Conservation (phyloP, 2,888 invertebrate species). For the Pyrrhia umbra region DNA sequence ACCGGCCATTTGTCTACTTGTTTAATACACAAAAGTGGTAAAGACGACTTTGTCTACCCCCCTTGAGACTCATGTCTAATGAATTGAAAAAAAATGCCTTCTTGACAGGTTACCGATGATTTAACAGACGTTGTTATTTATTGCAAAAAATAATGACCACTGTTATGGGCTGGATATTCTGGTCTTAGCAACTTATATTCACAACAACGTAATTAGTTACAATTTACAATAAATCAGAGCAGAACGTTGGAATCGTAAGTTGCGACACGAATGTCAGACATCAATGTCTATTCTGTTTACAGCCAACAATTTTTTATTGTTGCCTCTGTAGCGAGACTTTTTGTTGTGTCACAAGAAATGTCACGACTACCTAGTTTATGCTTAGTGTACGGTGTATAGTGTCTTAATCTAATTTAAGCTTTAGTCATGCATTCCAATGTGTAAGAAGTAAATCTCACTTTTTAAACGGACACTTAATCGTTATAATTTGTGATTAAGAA, state of each 20-base stretch:
- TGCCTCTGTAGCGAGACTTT: too few relatives aligned
- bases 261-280: constrained; percentile 19
- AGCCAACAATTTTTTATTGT: not conserved
- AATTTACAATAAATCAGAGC: constrained; percentile 44
- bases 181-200: constrained; percentile 8
- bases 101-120: constrained; percentile 16
- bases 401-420: too few relatives aligned
- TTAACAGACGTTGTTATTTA: constrained; percentile 21
- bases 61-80: not conserved
- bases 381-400: too few relatives aligned
- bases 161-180: constrained; percentile 14
- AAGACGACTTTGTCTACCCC: too few relatives aligned
- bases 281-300: not conserved
- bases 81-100: constrained; percentile 3
- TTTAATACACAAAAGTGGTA: too few relatives aligned
- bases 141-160: constrained; percentile 5
- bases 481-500: too few relatives aligned
- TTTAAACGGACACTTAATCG: too few relatives aligned
- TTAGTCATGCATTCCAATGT: too few relatives aligned
- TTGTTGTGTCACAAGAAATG: too few relatives aligned
- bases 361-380: too few relatives aligned
- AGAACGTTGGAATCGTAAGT: constrained; percentile 23
- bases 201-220: not conserved
- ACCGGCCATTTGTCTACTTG: too few relatives aligned
- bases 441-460: too few relatives aligned